Conservation (phyloP, 2,113 vertebrate species). For the Trinectes maculatus region DNA sequence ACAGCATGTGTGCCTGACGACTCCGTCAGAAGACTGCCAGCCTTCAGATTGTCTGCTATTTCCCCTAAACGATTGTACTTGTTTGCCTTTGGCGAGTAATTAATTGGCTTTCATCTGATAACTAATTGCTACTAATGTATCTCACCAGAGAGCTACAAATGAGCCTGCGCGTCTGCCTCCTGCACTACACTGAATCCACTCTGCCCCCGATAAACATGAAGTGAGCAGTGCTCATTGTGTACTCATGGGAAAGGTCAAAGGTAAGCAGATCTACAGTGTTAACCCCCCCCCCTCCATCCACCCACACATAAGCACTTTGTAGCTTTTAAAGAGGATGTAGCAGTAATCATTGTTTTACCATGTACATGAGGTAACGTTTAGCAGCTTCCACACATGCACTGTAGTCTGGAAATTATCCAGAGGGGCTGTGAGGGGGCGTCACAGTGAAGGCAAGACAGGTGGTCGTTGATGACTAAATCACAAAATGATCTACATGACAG, state of each 20-base stretch:
- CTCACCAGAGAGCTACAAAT: slow-evolving; percentile 68
- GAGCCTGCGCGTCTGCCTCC: slow-evolving; percentile 7
- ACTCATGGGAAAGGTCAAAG: slow-evolving; percentile 21
- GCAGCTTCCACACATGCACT: no score
- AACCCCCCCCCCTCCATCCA: neutral
- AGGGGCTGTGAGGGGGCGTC: no score
- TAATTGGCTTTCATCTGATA: slow-evolving; percentile 75
- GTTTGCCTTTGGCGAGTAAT: slow-evolving; percentile 73
- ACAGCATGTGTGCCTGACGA: neutral
- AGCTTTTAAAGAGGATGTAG: neutral
- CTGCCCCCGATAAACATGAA: neutral
- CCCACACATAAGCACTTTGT: neutral
- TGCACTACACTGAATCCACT: slow-evolving; percentile 11
- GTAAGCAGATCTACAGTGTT: neutral
- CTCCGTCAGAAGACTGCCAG: slow-evolving; percentile 19
- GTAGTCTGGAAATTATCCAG: no score
- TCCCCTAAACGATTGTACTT: slow-evolving; percentile 64
- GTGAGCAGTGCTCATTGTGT: neutral
- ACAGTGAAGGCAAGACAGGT: no score
- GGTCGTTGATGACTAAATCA: no score
- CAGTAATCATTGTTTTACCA: neutral
- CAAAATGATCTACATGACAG: no score
- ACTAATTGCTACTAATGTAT: slow-evolving; percentile 76
- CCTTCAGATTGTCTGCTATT: slow-evolving; percentile 58
- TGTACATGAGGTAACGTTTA: neutral